Percentiles rank a stretch among this genome's conserved stretches.
phyloP scores from a whole-genome alignment of 1,140 invertebrate species.

The Lucilia cuprina region DNA sequence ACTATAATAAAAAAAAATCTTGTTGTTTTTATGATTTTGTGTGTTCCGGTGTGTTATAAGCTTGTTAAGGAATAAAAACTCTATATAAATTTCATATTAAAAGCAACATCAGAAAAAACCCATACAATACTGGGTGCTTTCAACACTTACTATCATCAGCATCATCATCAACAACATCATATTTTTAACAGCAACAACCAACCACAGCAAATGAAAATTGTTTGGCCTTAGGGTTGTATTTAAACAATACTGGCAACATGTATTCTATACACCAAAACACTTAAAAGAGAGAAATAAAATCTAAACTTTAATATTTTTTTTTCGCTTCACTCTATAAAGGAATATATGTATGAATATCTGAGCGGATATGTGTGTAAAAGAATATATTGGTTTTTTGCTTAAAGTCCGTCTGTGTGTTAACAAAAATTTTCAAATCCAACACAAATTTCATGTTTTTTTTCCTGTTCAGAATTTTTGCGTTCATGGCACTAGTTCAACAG shows the following conservation, averaged over 20 bases:
- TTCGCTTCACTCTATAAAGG: neutral
- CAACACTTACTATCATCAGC: constrained; percentile 17
- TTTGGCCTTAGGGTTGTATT: constrained; percentile 19
- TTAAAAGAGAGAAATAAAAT: too few relatives aligned
- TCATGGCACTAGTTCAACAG: constrained; percentile 18
- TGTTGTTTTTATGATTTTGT: constrained; percentile 13
- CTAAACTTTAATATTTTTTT: too few relatives aligned
- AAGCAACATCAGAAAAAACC: neutral
- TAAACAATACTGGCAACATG: neutral
- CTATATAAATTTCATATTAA: constrained; percentile 12
- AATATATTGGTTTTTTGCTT: too few relatives aligned
- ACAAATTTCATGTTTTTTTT: neutral
- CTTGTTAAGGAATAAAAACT: neutral
- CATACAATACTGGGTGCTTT: neutral
- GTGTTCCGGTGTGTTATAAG: neutral
- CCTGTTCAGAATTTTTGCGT: neutral
- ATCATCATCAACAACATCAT: constrained; percentile 5
- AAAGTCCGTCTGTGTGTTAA: constrained; percentile 8
- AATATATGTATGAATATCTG: neutral
- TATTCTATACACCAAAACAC: neutral
- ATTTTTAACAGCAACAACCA: neutral
- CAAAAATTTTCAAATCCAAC: neutral
- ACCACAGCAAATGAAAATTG: neutral
- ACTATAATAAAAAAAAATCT: neutral
- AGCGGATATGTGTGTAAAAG: constrained; percentile 12